Base-by-base conservation (phyloP, 2,888 invertebrate genomes). In the Lottia gigantea region DNA sequence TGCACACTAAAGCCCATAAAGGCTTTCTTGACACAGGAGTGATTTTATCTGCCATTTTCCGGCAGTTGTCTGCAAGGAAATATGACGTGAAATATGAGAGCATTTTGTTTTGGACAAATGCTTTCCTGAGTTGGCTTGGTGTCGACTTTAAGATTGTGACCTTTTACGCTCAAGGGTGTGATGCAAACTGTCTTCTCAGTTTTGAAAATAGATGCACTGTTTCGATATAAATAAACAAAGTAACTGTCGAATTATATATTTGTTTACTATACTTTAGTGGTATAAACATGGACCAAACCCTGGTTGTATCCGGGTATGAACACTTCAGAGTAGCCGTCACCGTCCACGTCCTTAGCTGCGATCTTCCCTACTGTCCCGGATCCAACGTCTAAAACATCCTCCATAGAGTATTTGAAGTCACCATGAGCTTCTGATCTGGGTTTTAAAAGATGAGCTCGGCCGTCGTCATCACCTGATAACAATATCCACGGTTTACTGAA, bases 381-480 rank as follows among this genome's bases (percentile, higher is more conserved):
- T 0, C 79, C 78, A 0, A 76, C 78, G 62, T 82, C 78, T 25
- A 78, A 77, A 64, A 83, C 76, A 11, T 72, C 73, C 14, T 69
- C 74, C 26, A 71, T 73, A 0, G 61, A 66, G 71, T 83, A 85
- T 7, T 68, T 67, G 83, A 84, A 85, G 66, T 81, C 74, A n/a
- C 71, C 66, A 8, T 76, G 62, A 23, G 76, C 71, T 45, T 73
- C 66, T 45, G 70, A 73, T 47, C 49, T 46, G 0, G 85, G 79
- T 40, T 72, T 72, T 23, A 83, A 70, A 45, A 77, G 69, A 67
- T 82, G 81, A 0, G 80, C 81, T 40, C 76, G 71, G 0, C 85
- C 85, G 40, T 83, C 82, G 68, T 85, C 85, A 70, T 83, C 85
- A 4, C 85, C 85, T 8, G 83, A 80, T 25, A 85, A n/a, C 6